Evolutionary conservation across 2,888 invertebrate species (phyloP).

Genomic region (Cheilosia soror): DNA sequence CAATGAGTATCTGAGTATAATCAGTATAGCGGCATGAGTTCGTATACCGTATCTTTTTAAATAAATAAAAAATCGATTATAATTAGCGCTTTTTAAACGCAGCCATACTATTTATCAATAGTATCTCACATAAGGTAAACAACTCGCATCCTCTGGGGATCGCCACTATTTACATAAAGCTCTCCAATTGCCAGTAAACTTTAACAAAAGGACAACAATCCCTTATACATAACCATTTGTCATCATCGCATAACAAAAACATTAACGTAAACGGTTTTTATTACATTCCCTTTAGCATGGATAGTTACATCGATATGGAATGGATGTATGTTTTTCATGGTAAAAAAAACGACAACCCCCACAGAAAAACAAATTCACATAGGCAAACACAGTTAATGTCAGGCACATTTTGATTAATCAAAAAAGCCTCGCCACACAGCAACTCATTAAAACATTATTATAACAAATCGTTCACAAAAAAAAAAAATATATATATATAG

Average conservation of each 20-base stretch:
- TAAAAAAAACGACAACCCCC: not conserved
- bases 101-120: no score
- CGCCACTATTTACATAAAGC: slow-evolving; percentile 9
- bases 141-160: not conserved
- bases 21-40: no score
- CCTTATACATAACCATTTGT: slow-evolving; percentile 50
- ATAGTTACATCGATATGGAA: slow-evolving; percentile 35
- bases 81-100: no score
- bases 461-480: slow-evolving; percentile 56
- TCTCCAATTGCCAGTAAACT: slow-evolving; percentile 15
- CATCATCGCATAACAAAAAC: slow-evolving; percentile 37
- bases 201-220: slow-evolving; percentile 44
- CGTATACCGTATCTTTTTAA: no score
- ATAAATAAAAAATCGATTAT: no score
- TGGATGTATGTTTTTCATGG: slow-evolving; percentile 2
- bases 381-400: slow-evolving; percentile 66
- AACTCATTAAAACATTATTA: slow-evolving; percentile 56
- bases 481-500: slow-evolving; percentile 8
- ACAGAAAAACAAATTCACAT: slow-evolving; percentile 55
- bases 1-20: no score
- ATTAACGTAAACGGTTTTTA: slow-evolving; percentile 57
- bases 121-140: no score
- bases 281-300: slow-evolving; percentile 36
- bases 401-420: slow-evolving; percentile 72
- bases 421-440: slow-evolving; percentile 61